Percentiles rank a stretch among this genome's conserved stretches.
These are phyloP conservation scores for Atrichornis clamosus DNA, from an alignment of 2,113 vertebrate genomes.

Conservation along the genomic window DNA sequence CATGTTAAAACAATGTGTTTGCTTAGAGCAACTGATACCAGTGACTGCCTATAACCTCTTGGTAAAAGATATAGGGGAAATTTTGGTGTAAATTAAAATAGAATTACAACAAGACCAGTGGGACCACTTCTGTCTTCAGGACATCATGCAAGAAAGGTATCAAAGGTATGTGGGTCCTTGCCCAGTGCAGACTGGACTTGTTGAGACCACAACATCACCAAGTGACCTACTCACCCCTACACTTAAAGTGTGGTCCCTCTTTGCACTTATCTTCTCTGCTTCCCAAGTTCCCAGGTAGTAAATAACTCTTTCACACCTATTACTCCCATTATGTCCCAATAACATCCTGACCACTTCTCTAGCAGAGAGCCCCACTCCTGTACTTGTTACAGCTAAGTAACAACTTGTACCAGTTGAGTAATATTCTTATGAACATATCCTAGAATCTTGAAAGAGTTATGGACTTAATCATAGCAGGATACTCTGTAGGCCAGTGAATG, in stretches of 20 bases:
- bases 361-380: background rate
- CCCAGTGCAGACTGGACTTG: background rate
- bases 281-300: background rate
- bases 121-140: background rate
- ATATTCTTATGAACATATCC: background rate
- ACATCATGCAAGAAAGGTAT: background rate
- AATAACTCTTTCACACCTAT: background rate
- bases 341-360: background rate
- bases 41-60: background rate
- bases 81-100: background rate
- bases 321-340: background rate
- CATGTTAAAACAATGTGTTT: background rate
- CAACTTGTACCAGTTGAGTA: too few species aligned
- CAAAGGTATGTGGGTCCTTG: background rate
- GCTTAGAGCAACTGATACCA: background rate
- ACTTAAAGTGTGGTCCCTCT: background rate
- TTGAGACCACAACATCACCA: background rate
- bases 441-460: slow-evolving; percentile 3
- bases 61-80: background rate
- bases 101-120: background rate
- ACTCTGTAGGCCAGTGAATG: background rate
- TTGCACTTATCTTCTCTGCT: background rate
- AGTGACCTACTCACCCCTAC: background rate
- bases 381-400: background rate
- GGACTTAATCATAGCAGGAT: background rate